phyloP scores from a whole-genome alignment of 2,113 vertebrate species.

The Stegastes partitus region DNA sequence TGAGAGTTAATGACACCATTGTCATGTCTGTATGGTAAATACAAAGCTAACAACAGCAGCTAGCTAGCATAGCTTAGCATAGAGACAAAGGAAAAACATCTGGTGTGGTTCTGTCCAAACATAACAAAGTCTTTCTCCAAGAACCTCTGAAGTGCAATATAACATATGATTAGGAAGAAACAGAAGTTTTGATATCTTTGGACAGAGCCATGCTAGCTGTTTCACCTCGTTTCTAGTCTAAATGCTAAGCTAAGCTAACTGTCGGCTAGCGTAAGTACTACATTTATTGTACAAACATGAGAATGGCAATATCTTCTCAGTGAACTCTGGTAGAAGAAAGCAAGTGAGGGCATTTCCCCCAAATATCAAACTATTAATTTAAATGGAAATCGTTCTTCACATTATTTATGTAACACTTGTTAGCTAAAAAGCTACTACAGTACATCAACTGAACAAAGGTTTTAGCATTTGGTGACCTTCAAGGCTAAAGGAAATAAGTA shows the following conservation, averaged over 20 bases:
- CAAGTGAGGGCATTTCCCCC: neutral
- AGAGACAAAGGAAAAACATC: neutral
- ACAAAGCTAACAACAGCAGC: neutral
- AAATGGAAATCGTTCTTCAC: neutral
- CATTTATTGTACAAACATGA: neutral
- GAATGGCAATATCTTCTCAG: neutral
- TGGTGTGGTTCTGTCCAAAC: neutral
- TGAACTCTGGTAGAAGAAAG: neutral
- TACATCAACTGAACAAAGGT: conserved; percentile 12
- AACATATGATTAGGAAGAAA: conserved; percentile 3
- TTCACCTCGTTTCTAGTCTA: neutral
- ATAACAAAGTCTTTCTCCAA: neutral
- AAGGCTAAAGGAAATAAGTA: conserved; percentile 15
- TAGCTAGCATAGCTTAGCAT: neutral
- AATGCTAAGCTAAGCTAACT: conserved; percentile 15
- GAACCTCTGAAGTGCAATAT: neutral
- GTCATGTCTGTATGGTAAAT: neutral
- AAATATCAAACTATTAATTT: neutral
- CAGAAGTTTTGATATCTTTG: neutral
- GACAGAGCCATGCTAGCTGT: neutral
- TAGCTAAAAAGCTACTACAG: neutral
- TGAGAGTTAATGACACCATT: neutral
- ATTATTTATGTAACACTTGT: neutral
- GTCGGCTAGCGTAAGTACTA: neutral
- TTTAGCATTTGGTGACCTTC: conserved; percentile 34